Percentiles rank a stretch among this genome's conserved stretches.
Evolutionary conservation across 2,113 vertebrate species (phyloP).

Genomic region (Chinchilla lanigera): DNA sequence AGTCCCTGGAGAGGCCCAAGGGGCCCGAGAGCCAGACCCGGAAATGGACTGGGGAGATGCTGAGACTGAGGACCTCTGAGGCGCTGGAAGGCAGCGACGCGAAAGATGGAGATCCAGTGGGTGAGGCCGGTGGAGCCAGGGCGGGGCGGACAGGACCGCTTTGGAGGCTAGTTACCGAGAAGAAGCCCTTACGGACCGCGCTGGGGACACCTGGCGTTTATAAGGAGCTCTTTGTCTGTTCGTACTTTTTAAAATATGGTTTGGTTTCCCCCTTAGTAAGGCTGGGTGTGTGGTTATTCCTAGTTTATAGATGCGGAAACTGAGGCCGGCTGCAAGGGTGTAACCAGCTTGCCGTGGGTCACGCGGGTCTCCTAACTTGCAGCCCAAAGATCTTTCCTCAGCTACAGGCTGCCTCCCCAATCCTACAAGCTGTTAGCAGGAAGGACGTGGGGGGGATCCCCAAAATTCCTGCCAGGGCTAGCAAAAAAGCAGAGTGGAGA

Average conservation of each 20-base stretch:
- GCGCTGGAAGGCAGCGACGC: slow-evolving; percentile 14
- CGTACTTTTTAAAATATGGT: not conserved
- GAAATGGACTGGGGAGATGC: slow-evolving; percentile 51
- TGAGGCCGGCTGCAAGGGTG: slow-evolving; percentile 7
- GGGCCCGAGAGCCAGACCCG: slow-evolving; percentile 38
- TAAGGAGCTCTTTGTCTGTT: not conserved
- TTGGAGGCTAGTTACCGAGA: not conserved
- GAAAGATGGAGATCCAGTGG: slow-evolving; percentile 77
- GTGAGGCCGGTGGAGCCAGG: slow-evolving; percentile 68
- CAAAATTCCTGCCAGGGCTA: not conserved
- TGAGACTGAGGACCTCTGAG: slow-evolving; percentile 18
- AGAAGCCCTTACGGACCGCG: not conserved
- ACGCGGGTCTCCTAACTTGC: not conserved
- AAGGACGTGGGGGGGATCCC: not conserved
- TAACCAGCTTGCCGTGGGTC: not conserved
- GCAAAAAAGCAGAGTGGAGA: not conserved
- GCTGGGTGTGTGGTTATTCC: not conserved
- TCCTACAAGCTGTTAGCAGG: not conserved
- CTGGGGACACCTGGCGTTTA: slow-evolving; percentile 28
- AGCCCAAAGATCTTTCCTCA: not conserved
- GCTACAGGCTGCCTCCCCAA: not conserved
- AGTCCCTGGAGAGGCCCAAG: slow-evolving; percentile 17
- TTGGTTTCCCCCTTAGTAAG: not conserved
- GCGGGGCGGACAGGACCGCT: slow-evolving; percentile 62
- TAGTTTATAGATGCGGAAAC: not conserved